phyloP scores from a whole-genome alignment of 1,140 invertebrate species.

The Phortica variegata region DNA sequence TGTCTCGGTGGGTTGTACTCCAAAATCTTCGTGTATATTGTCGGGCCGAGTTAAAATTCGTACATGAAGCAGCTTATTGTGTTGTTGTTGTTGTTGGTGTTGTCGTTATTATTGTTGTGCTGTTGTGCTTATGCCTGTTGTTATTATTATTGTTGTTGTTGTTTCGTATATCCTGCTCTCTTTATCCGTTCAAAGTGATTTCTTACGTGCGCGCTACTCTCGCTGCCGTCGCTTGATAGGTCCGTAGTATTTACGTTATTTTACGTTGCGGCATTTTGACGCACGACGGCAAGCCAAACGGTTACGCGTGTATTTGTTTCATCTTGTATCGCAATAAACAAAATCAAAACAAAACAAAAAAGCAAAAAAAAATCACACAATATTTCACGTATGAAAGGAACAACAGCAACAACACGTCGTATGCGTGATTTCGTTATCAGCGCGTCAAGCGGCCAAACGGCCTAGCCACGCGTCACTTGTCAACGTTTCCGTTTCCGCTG shows the following conservation, averaged over 20 bases:
- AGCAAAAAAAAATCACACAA: not conserved
- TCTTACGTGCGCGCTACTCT: not conserved
- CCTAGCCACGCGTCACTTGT: too few relatives aligned
- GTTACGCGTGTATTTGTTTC: slow-evolving; percentile 23
- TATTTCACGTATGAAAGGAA: too few relatives aligned
- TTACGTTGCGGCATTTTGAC: slow-evolving; percentile 20
- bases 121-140: slow-evolving; percentile 23
- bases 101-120: slow-evolving; percentile 19
- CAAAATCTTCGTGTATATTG: too few relatives aligned
- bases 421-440: too few relatives aligned
- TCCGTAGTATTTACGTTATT: slow-evolving; percentile 2
- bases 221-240: slow-evolving; percentile 31
- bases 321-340: slow-evolving; percentile 24
- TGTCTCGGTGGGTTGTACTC: slow-evolving; percentile 7
- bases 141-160: slow-evolving; percentile 25
- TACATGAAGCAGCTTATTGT: slow-evolving; percentile 27
- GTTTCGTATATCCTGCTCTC: slow-evolving; percentile 30
- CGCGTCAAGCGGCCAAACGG: too few relatives aligned
- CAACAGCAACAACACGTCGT: too few relatives aligned
- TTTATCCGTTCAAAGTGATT: slow-evolving; percentile 21
- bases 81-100: slow-evolving; percentile 29
- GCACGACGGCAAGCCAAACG: slow-evolving; percentile 26
- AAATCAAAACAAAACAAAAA: not conserved
- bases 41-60: not conserved
- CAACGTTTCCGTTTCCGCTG: slow-evolving; percentile 14